A percentile compares a stretch with the other conserved stretches of the same genome.
Conservation (phyloP, 2,888 invertebrate genomes). For the Eucriotettix oculatus region DNA sequence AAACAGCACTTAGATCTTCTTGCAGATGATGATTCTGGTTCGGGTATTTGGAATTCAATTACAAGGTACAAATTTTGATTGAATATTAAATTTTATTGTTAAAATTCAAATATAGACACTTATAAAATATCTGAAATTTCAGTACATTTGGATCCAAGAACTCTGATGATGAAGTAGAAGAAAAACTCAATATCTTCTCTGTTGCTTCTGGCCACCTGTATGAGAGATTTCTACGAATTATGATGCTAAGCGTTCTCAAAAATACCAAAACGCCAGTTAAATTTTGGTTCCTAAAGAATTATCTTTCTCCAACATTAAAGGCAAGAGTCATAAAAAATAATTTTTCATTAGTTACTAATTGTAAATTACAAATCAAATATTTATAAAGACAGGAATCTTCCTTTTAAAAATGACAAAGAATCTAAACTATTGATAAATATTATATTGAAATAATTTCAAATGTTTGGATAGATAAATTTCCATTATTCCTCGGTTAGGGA, state of each 20-base stretch:
- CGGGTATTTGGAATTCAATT: conserved; percentile 87
- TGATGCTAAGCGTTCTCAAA: conserved; percentile 96
- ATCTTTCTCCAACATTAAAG: conserved; percentile 90
- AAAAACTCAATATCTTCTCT: conserved; percentile 92
- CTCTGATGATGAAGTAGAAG: conserved; percentile 37
- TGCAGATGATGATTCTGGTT: conserved; percentile 50
- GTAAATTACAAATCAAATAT: no score
- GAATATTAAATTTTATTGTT: conserved; percentile 3
- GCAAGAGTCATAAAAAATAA: conserved; percentile 26
- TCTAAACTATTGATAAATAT: no score
- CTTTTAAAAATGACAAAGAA: no score
- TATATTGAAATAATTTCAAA: no score
- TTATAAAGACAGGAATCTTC: no score
- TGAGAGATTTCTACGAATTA: conserved; percentile 88
- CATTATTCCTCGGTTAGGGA: no score
- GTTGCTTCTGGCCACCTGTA: conserved; percentile 97
- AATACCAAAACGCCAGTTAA: conserved; percentile 92
- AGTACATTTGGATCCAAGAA: conserved; percentile 38
- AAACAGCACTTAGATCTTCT: conserved; percentile 75
- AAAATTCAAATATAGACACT: not conserved
- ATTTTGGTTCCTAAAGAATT: conserved; percentile 99
- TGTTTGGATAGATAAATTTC: no score
- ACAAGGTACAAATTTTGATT: conserved; percentile 46
- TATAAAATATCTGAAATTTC: conserved; percentile 9
- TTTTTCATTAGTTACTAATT: not conserved